phyloP scores from a whole-genome alignment of 2,113 vertebrate species.

The Ifrita kowaldi region DNA sequence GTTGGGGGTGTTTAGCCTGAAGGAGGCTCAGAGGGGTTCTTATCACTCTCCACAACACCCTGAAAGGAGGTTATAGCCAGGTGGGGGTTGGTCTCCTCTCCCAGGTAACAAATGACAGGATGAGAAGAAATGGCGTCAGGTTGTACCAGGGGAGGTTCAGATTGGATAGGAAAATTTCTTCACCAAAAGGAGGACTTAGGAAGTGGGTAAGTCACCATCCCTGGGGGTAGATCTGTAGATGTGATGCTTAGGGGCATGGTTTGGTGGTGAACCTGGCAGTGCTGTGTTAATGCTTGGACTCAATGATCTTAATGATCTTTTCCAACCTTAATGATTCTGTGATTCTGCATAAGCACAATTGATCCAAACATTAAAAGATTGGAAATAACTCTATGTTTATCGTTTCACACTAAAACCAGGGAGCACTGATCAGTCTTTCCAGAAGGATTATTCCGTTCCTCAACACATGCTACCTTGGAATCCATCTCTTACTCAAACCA shows the following conservation, averaged over 20 bases:
- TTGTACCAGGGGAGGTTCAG: background rate
- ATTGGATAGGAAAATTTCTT: background rate
- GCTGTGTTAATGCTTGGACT: background rate
- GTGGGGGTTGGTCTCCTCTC: background rate
- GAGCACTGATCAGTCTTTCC: background rate
- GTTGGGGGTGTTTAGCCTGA: background rate
- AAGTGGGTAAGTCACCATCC: background rate
- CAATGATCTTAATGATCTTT: background rate
- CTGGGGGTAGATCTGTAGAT: background rate
- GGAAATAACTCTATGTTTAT: background rate
- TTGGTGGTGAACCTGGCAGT: background rate
- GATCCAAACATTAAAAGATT: background rate
- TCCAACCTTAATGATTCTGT: background rate
- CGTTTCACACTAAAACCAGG: background rate
- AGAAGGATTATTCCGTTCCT: background rate
- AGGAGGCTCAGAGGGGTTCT: background rate
- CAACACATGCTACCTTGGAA: background rate
- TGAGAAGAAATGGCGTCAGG: background rate
- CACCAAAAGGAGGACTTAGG: background rate
- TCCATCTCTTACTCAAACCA: background rate
- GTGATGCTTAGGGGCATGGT: background rate
- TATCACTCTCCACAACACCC: fast-evolving
- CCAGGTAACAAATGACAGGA: background rate
- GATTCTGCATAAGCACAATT: background rate
- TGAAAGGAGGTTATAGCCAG: background rate